Evolutionary conservation across 2,888 invertebrate genomes (phyloP).

Genomic region (Drosophila colorata): DNA sequence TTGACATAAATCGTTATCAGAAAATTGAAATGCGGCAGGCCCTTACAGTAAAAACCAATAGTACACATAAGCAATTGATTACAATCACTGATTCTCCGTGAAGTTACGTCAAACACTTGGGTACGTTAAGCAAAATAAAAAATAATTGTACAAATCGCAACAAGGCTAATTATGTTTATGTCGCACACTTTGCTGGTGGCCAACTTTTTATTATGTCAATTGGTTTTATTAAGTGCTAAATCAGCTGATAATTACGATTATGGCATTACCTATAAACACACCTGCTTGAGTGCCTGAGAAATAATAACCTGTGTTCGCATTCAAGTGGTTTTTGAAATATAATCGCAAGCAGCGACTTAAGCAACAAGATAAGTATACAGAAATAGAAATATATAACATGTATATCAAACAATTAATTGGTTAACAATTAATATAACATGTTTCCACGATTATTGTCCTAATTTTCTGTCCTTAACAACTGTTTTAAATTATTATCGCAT

Average conservation of each 20-base stretch:
- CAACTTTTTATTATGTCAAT: slow-evolving; percentile 37
- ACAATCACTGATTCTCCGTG: slow-evolving; percentile 26
- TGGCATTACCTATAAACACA: slow-evolving; percentile 10
- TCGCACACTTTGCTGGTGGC: slow-evolving; percentile 28
- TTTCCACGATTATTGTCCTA: not conserved
- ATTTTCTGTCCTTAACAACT: not conserved
- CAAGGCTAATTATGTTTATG: slow-evolving; percentile 20
- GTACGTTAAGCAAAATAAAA: slow-evolving; percentile 35
- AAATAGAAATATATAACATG: slow-evolving; percentile 12
- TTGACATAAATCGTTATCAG: slow-evolving; percentile 7
- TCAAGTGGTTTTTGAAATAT: slow-evolving; percentile 29
- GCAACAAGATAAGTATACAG: slow-evolving; percentile 32
- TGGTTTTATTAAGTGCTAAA: slow-evolving; percentile 32
- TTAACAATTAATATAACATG: not conserved
- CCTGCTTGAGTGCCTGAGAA: slow-evolving; percentile 13
- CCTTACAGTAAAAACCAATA: not conserved
- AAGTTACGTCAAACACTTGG: slow-evolving; percentile 14
- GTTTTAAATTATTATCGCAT: not conserved
- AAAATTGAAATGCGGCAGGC: slow-evolving; percentile 12
- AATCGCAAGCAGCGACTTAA: slow-evolving; percentile 31
- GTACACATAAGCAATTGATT: not conserved
- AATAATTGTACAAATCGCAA: slow-evolving; percentile 14
- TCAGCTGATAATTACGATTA: slow-evolving; percentile 38
- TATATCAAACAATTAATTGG: not conserved
- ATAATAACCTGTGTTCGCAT: slow-evolving; percentile 19